These are phyloP conservation scores for Noctua comes DNA, from an alignment of 2,888 invertebrate species.

Conservation along the genomic window DNA sequence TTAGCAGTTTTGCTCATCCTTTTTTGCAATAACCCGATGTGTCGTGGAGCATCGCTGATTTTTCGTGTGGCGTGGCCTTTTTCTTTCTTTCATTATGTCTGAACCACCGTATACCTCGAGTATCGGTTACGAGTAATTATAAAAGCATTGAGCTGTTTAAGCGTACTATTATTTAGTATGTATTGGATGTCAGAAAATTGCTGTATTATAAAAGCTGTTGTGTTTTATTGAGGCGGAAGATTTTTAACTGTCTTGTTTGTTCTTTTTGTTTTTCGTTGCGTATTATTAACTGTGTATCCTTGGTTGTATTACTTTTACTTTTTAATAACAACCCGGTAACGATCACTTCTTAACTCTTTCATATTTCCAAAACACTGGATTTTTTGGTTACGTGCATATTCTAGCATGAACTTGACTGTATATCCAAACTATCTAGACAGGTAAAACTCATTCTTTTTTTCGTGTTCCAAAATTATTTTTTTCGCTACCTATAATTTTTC, in stretches of 20 bases:
- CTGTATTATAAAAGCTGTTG: slow-evolving; percentile 45
- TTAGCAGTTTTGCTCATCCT: slow-evolving; percentile 83
- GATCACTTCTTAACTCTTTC: neutral
- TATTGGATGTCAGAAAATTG: slow-evolving; percentile 65
- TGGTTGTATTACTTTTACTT: neutral
- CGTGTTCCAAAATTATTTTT: neutral
- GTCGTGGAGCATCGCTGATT: slow-evolving; percentile 72
- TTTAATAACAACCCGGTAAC: neutral
- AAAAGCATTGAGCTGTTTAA: slow-evolving; percentile 55
- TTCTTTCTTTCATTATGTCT: slow-evolving; percentile 51
- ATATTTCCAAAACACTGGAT: neutral
- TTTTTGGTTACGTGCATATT: neutral
- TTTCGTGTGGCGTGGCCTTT: slow-evolving; percentile 70
- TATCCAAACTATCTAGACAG: neutral
- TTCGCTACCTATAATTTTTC: neutral
- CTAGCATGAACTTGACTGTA: neutral
- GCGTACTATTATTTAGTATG: slow-evolving; percentile 51
- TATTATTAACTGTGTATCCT: neutral
- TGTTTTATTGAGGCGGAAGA: slow-evolving; percentile 48
- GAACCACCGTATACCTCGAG: slow-evolving; percentile 73
- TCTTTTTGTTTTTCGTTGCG: slow-evolving; percentile 7
- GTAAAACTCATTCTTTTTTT: neutral
- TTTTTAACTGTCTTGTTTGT: slow-evolving; percentile 24
- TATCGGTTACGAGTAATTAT: slow-evolving; percentile 68
- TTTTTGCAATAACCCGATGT: slow-evolving; percentile 84